Evolutionary conservation across 2,113 vertebrate genomes (phyloP).

Genomic region (Myotis davidii): DNA sequence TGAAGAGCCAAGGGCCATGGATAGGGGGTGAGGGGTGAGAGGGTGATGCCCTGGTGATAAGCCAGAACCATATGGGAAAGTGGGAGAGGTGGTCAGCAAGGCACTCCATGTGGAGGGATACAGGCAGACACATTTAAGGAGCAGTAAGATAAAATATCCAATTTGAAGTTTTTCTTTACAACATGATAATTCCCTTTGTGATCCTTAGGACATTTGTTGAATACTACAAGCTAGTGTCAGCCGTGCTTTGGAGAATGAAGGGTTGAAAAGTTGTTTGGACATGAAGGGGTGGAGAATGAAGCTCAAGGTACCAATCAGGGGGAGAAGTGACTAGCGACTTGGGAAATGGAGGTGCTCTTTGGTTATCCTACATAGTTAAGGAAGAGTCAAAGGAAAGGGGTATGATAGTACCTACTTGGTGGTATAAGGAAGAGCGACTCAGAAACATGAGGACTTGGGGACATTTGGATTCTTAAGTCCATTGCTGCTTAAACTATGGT

Average conservation of each 20-base stretch:
- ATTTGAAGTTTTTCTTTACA: constrained; percentile 9
- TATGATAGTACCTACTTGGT: not conserved
- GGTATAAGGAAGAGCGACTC: not conserved
- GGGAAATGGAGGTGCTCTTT: not conserved
- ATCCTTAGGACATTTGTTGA: not conserved
- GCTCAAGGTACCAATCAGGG: not conserved
- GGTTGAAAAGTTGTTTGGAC: not conserved
- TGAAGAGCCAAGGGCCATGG: not conserved
- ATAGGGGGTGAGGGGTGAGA: not conserved
- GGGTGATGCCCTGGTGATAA: not conserved
- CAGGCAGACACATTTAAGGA: not conserved
- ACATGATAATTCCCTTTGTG: not conserved
- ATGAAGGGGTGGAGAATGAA: not conserved
- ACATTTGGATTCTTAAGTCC: not conserved
- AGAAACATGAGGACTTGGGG: not conserved
- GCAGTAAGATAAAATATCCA: not conserved
- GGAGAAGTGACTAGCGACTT: not conserved
- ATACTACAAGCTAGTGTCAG: not conserved
- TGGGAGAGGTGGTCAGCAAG: not conserved
- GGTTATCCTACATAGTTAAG: not conserved
- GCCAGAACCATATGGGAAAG: not conserved
- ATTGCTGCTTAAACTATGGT: not conserved
- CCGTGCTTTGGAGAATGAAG: not conserved
- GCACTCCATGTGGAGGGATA: not conserved
- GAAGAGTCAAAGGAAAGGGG: not conserved